Base-by-base conservation (phyloP, 2,888 invertebrate species). In the Urechis unicinctus region DNA sequence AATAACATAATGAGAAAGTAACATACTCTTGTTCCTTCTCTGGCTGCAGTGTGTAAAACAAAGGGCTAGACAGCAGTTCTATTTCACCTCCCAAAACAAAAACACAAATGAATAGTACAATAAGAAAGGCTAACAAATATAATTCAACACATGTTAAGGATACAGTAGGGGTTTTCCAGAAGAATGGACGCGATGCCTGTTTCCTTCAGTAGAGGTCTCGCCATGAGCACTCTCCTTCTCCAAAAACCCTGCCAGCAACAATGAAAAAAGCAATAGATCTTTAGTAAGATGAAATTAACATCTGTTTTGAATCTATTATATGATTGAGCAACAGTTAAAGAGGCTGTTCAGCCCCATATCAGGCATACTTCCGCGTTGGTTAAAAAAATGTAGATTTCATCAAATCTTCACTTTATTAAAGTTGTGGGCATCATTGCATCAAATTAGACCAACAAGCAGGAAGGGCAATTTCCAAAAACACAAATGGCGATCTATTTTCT, bases 171-270 rank as follows among this genome's bases (percentile, higher is more conserved):
- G 80, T 97, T 98, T 81, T 97, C 96, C 63, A 98, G 80, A 60
- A 98, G 85, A 52, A 98, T 88, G 1, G 96, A 90, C 51, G 88
- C 95, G 66, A 97, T 91, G 43, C 91, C 91, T 26, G 85, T 85
- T 74, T 93, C 88, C 76, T 89, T 89, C 3, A 96, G 78, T 56
- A 98, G 78, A 2, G 96, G 96, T 69, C 89, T 89, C 5, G 91
- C 96, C 82, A 96, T 88, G 47, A 94, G 81, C 70, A 87, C 87
- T 72, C 95, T 82, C 69, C 97, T 82, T 66, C 93, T 83, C 90
- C 93, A 93, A 76, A 88, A 95, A 79, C 85, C 89, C 93, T 94
- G 77, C 57, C 62, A 59, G 41, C 36, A 36, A 46, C 13, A n/a
- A n/a, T n/a, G 17, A 46, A 43, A 30, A 52, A 36, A 31, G 41